These are phyloP conservation scores for Pygmarrhopalites habei DNA, from an alignment of 1,140 invertebrate genomes.

Conservation along the genomic window DNA sequence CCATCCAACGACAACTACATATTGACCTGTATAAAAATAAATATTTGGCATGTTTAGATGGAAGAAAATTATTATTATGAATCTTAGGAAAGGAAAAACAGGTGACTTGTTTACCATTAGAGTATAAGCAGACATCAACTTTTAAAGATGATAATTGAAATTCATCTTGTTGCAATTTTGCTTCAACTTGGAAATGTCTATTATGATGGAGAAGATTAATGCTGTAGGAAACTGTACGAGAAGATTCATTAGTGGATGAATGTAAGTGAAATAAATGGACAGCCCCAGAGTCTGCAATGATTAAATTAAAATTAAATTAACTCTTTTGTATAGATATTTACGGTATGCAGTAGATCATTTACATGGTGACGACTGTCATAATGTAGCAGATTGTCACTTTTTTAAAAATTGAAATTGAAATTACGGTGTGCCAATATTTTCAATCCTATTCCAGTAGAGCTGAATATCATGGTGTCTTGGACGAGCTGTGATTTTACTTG, in stretches of 20 bases:
- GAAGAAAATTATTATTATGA: not conserved
- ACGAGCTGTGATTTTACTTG: not conserved
- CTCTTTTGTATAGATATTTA: too few relatives aligned
- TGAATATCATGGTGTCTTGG: slow-evolving; percentile 14
- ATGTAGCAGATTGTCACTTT: too few relatives aligned
- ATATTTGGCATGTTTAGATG: not conserved
- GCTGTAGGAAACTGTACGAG: slow-evolving; percentile 8
- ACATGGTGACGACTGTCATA: too few relatives aligned
- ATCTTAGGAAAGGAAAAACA: too few relatives aligned
- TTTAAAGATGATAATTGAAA: not conserved
- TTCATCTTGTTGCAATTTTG: not conserved
- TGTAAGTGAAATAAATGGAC: slow-evolving; percentile 23
- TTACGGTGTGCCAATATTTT: slow-evolving; percentile 28
- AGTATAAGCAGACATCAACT: slow-evolving; percentile 23
- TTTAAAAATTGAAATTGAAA: too few relatives aligned
- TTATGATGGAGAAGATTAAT: slow-evolving; percentile 32
- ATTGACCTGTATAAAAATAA: slow-evolving; percentile 51
- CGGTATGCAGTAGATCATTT: too few relatives aligned
- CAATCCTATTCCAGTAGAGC: slow-evolving; percentile 5
- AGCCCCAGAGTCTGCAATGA: too few relatives aligned
- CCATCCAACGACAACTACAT: slow-evolving; percentile 67
- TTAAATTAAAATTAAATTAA: too few relatives aligned
- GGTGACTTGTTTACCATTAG: slow-evolving; percentile 17
- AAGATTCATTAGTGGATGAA: not conserved
- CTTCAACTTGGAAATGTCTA: slow-evolving; percentile 21